Percentiles rank a stretch among this genome's conserved stretches.
phyloP scores from a whole-genome alignment of 2,888 invertebrate genomes.

The Plagiodera versicolora region DNA sequence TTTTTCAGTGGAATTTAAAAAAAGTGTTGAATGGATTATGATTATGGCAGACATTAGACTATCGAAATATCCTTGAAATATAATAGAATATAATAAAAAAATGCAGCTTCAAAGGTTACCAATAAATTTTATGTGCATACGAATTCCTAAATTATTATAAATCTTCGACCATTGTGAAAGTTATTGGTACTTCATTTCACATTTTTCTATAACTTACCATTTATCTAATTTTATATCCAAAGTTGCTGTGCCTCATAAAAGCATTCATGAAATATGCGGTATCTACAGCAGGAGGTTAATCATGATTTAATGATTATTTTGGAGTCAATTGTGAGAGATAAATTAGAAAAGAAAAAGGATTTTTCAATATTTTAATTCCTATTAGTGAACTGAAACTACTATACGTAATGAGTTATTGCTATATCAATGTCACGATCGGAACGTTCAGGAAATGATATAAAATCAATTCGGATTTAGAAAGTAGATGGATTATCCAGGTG shows the following conservation, averaged over 20 bases:
- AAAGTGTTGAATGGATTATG: no score
- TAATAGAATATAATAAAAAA: no score
- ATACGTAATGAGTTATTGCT: neutral
- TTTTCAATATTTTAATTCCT: neutral
- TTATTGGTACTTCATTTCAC: neutral
- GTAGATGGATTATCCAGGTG: neutral
- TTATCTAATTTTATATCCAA: neutral
- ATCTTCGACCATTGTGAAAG: neutral
- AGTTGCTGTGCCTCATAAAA: neutral
- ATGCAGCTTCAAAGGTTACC: neutral
- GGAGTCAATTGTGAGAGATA: neutral
- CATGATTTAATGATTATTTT: neutral
- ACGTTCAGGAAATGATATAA: neutral
- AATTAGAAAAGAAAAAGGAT: neutral
- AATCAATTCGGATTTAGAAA: neutral
- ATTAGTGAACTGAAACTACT: neutral
- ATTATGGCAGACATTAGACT: no score
- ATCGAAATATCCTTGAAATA: no score
- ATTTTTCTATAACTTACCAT: neutral
- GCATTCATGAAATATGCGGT: neutral
- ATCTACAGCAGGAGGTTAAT: neutral
- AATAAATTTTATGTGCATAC: neutral
- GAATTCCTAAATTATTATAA: constrained; percentile 1
- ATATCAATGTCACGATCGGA: neutral
- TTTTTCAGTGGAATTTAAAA: no score